Conservation (phyloP, 37 sponge, comb jelly and placozoan species). For the Hexactinellida sp. region DNA sequence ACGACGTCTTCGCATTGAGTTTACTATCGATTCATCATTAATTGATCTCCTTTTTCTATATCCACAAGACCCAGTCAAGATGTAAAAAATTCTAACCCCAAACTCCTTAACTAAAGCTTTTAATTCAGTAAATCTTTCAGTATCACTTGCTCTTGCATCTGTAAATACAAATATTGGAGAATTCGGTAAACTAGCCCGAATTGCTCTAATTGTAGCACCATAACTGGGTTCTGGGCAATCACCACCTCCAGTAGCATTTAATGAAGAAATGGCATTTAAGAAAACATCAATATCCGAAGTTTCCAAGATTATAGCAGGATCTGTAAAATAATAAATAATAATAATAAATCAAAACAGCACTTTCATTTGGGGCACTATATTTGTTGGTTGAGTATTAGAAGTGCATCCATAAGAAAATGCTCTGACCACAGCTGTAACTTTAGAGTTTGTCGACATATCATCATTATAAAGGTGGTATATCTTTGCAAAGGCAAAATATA, state of each 20-base stretch:
- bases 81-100: not conserved
- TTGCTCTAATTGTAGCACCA: slow-evolving; percentile 43
- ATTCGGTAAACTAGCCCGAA: slow-evolving; percentile 24
- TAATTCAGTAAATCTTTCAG: not conserved
- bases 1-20: not conserved
- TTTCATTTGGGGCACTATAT: too few species aligned
- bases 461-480: too few species aligned
- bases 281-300: slow-evolving; percentile 21
- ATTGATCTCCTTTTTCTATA: not conserved
- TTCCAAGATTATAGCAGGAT: slow-evolving; percentile 17
- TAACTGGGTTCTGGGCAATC: slow-evolving; percentile 44
- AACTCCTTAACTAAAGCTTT: not conserved
- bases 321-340: not conserved
- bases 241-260: slow-evolving; percentile 31
- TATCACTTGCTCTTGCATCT: slow-evolving; percentile 35
- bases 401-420: too few species aligned
- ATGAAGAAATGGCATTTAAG: not conserved
- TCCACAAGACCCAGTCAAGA: not conserved
- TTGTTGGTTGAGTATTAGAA: too few species aligned
- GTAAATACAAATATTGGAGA: slow-evolving; percentile 49
- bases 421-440: too few species aligned
- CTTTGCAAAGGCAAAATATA: too few species aligned
- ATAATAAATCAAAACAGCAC: too few species aligned
- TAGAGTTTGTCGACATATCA: too few species aligned
- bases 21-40: not conserved